A percentile compares a stretch with the other conserved stretches of the same genome.
Conservation (phyloP, 2,113 vertebrate species). For the Mirounga angustirostris region DNA sequence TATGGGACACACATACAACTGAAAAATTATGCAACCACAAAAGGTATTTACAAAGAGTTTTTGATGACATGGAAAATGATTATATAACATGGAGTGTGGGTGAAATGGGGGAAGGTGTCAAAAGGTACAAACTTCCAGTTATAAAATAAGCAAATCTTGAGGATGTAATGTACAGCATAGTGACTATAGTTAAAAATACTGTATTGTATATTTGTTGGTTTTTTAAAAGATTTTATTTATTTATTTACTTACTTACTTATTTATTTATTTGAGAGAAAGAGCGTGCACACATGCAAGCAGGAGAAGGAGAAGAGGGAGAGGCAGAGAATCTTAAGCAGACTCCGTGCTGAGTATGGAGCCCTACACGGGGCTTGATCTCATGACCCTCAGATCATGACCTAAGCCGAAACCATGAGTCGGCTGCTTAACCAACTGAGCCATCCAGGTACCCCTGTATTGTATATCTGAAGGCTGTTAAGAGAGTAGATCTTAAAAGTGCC, state of each 20-base stretch:
- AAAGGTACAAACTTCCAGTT: not conserved
- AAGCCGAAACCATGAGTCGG: not conserved
- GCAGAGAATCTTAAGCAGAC: not conserved
- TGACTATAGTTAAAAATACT: not conserved
- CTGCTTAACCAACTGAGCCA: not conserved
- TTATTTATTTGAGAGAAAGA: not conserved
- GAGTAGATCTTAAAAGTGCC: not conserved
- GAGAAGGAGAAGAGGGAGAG: not conserved
- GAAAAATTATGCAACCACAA: constrained; percentile 53
- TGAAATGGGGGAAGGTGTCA: not conserved
- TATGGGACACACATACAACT: not conserved
- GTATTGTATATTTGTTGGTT: not conserved
- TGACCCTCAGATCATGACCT: not conserved
- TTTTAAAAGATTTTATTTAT: not conserved
- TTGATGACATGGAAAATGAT: constrained; percentile 5
- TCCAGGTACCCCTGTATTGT: not conserved
- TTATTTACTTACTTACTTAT: not conserved
- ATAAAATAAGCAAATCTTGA: not conserved
- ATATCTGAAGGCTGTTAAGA: not conserved
- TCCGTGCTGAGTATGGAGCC: not conserved
- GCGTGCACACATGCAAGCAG: not conserved
- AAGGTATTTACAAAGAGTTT: constrained; percentile 52
- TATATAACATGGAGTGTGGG: not conserved
- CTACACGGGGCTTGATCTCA: not conserved
- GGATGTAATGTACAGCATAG: not conserved